Base-by-base conservation (phyloP, 1,140 invertebrate species). In the Macrobrachium rosenbergii region DNA sequence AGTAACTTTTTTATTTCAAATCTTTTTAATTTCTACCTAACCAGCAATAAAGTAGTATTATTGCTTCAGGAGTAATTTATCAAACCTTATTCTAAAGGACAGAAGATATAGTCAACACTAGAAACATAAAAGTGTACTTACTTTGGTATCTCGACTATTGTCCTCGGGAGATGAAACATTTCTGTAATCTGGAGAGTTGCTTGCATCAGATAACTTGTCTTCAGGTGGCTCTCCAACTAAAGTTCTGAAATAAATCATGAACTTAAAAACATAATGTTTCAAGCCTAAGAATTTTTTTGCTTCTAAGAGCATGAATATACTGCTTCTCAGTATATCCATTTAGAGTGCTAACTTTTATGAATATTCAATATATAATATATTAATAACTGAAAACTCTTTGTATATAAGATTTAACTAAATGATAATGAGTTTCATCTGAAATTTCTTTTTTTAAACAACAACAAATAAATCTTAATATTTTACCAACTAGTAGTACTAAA, bases 161-260 rank as follows among this genome's bases (percentile, higher is more conserved):
- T 90, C 91, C 82, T 91, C 91, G 14, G 91, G 90, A 28, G 90
- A 91, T 21, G 90, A 92, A 58, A 91, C 83, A 88, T 90, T 91
- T 60, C 87, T 87, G 37, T 90, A 90, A 75, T 91, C 90, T 52
- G 92, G 92, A 45, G 92, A 93, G 89, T 92, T 92, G 88, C 92
- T 93, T 60, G 92, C 91, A 82, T 92, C 92, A 28, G 92, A 93
- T 6, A 92, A 89, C 79, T 92, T 91, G 58, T 92, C 93, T 90
- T 94, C 93, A 37, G 93, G 93, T 60, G 93, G 92, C 88, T 94
- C 94, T 58, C 94, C 95, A 28, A 95, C 94, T 28, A 95, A 91
- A 2, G 95, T 95, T 88, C 94, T 93, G 91, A 37, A 88, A 83
- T 59, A 62, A 77, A 16, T n/a, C 43, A 28, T 2, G 2, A 14